Percentiles rank a stretch among this genome's conserved stretches.
These are phyloP conservation scores for Nothobranchius kuhntae DNA, from an alignment of 2,113 vertebrate genomes.

Conservation along the genomic window DNA sequence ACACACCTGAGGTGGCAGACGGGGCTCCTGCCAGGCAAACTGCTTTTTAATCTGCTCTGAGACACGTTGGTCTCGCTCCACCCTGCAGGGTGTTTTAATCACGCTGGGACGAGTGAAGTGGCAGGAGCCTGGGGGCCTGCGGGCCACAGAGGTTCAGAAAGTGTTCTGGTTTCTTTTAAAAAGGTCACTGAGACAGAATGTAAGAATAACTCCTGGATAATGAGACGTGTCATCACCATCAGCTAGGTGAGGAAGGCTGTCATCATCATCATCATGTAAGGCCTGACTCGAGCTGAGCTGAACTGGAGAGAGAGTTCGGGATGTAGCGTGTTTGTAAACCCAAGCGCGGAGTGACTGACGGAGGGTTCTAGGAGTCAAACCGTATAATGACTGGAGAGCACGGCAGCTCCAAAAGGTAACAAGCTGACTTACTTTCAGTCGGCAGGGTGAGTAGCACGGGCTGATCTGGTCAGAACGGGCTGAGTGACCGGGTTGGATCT, in stretches of 20 bases:
- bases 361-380: no score
- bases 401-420: no score
- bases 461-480: no score
- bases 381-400: no score
- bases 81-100: constrained; percentile 60
- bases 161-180: constrained; percentile 45
- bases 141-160: constrained; percentile 23
- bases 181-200: constrained; percentile 45
- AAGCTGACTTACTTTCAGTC: no score
- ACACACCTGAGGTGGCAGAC: constrained; percentile 57
- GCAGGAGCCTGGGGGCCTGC: not conserved
- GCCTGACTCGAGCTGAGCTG: no score
- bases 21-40: constrained; percentile 50
- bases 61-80: constrained; percentile 12
- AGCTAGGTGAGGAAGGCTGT: not conserved
- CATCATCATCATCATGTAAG: not conserved
- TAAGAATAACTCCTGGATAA: constrained; percentile 55
- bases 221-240: constrained; percentile 40
- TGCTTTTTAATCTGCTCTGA: constrained; percentile 63
- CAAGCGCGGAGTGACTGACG: no score
- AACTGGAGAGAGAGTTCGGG: no score
- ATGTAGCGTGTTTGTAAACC: no score
- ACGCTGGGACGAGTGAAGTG: constrained; percentile 40
- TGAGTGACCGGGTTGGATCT: no score
- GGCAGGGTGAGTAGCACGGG: no score